Percentiles rank a stretch among this genome's conserved stretches.
Conservation (phyloP, 2,113 vertebrate species). For the Mungos mungo region DNA sequence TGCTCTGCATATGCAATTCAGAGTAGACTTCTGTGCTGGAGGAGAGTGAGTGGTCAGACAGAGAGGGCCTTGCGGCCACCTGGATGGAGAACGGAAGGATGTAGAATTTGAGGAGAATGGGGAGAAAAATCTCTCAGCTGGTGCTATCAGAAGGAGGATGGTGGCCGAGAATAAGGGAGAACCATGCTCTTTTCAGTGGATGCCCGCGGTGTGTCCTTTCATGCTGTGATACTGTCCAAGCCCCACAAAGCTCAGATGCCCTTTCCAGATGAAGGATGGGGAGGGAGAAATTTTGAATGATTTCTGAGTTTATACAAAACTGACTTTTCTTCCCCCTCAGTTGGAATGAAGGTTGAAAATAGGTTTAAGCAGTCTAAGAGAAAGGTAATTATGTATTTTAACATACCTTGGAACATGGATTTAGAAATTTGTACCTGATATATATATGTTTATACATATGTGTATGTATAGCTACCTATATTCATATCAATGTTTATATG, state of each 20-base stretch:
- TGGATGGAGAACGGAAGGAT: not conserved
- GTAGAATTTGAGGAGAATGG: not conserved
- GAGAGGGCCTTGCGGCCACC: not conserved
- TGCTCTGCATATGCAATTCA: not conserved
- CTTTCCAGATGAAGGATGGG: not conserved
- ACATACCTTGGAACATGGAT: not conserved
- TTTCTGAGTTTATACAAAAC: not conserved
- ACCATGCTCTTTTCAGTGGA: not conserved
- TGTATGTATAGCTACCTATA: not conserved
- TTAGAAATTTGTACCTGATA: not conserved
- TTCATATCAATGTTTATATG: not conserved
- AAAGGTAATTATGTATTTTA: not conserved
- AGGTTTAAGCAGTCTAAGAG: not conserved
- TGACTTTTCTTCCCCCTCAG: not conserved
- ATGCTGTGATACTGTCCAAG: not conserved
- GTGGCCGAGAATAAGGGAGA: not conserved
- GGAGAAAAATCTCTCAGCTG: not conserved
- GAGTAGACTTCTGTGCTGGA: not conserved
- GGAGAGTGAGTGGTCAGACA: not conserved
- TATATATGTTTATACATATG: not conserved
- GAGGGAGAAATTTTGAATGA: not conserved
- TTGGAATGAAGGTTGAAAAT: not conserved
- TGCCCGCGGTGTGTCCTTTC: not conserved
- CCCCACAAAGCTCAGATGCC: not conserved
- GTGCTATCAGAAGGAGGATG: not conserved